Evolutionary conservation across 2,113 vertebrate species (phyloP).

Genomic region (Orthochromis malagaraziensis): DNA sequence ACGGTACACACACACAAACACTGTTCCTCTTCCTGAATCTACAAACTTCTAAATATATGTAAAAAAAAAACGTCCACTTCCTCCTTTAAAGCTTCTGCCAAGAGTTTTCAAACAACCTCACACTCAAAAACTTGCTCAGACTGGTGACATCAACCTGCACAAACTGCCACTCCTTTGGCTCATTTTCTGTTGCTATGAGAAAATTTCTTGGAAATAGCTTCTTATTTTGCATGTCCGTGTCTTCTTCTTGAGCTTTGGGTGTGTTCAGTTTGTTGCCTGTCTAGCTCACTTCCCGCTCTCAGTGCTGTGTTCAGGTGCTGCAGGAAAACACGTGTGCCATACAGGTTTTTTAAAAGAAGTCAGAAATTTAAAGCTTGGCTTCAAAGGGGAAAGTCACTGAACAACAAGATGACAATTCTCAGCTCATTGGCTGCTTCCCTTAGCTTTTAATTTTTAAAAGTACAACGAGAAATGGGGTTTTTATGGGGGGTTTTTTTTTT

Average conservation of each 20-base stretch:
- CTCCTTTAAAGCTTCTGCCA: neutral
- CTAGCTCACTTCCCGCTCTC: neutral
- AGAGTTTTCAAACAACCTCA: neutral
- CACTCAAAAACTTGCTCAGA: neutral
- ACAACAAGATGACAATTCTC: neutral
- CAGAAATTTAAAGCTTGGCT: neutral
- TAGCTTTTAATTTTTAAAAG: neutral
- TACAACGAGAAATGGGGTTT: neutral
- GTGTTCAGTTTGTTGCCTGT: neutral
- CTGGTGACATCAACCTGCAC: neutral
- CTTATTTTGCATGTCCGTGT: neutral
- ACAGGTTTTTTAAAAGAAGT: fast-evolving
- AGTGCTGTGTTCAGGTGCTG: neutral
- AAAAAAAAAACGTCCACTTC: neutral
- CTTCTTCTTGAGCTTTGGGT: neutral
- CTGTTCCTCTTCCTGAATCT: neutral
- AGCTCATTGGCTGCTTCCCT: neutral
- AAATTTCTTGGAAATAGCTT: neutral
- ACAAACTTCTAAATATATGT: neutral
- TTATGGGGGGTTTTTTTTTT: neutral
- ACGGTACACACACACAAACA: neutral
- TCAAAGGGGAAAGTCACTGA: neutral
- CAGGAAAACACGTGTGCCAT: neutral
- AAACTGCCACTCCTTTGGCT: neutral
- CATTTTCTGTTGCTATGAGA: neutral